Conservation (phyloP, 1,140 invertebrate species). For the Drosophila kanapiae region DNA sequence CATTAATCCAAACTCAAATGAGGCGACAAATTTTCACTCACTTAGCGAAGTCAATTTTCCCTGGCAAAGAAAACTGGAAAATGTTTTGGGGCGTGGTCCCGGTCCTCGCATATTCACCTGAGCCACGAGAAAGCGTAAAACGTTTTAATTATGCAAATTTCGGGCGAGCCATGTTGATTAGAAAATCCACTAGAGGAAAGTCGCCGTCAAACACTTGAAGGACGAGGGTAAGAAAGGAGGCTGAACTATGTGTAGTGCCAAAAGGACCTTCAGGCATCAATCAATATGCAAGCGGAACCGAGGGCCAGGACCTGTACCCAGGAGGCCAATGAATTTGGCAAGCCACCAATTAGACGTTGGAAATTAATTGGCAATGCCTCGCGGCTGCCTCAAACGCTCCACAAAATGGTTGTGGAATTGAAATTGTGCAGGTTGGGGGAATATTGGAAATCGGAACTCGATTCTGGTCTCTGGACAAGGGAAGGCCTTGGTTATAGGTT, state of each 20-base stretch:
- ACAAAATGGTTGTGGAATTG: conserved; percentile 7
- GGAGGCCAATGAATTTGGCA: conserved; percentile 65
- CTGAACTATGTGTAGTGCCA: conserved; percentile 7
- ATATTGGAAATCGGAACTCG: neutral
- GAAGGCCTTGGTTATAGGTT: neutral
- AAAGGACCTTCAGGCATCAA: conserved; percentile 53
- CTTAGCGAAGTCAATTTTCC: conserved; percentile 70
- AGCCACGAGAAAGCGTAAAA: conserved; percentile 51
- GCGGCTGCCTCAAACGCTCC: conserved; percentile 20
- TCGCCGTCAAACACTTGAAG: conserved; percentile 27
- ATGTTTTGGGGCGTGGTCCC: conserved; percentile 6
- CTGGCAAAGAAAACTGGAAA: conserved; percentile 32
- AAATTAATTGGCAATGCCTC: conserved; percentile 74
- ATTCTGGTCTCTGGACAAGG: neutral
- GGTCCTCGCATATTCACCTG: conserved; percentile 22
- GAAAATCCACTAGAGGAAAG: conserved; percentile 64
- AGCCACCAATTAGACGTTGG: conserved; percentile 69
- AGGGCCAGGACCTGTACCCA: conserved; percentile 10
- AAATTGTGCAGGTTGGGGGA: conserved; percentile 3
- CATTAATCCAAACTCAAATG: conserved; percentile 76
- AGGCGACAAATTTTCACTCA: conserved; percentile 77
- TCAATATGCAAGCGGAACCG: conserved; percentile 57
- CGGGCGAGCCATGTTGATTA: conserved; percentile 69
- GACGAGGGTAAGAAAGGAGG: conserved; percentile 5
- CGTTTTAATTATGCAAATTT: conserved; percentile 83